phyloP scores from a whole-genome alignment of 1,140 invertebrate genomes.

The Drosophila tristis region DNA sequence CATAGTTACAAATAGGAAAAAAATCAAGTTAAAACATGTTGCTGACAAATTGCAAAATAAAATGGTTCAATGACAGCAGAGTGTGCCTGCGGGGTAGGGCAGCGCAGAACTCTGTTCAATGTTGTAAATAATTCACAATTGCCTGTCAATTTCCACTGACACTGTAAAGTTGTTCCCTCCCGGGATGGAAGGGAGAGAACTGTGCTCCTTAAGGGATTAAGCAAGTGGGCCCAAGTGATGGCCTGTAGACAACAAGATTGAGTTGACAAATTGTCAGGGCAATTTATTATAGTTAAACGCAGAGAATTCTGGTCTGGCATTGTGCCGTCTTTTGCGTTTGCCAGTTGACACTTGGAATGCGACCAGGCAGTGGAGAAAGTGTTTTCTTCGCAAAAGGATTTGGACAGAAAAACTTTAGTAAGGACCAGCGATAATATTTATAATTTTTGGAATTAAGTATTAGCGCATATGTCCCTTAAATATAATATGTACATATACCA shows the following conservation, averaged over 20 bases:
- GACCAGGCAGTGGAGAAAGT: neutral
- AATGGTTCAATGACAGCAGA: neutral
- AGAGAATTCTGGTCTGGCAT: neutral
- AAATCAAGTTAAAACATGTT: conserved; percentile 62
- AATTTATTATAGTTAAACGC: conserved; percentile 54
- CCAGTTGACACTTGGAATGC: neutral
- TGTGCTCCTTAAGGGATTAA: conserved; percentile 1
- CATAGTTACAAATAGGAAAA: neutral
- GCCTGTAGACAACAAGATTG: conserved; percentile 61
- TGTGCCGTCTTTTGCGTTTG: conserved; percentile 1
- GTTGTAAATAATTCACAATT: conserved; percentile 71
- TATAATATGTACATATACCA: too few relatives aligned
- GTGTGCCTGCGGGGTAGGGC: neutral
- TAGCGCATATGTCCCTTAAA: too few relatives aligned
- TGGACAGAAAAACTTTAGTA: too few relatives aligned
- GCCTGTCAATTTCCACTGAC: conserved; percentile 54
- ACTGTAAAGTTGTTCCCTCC: neutral
- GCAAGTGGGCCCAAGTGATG: conserved; percentile 6
- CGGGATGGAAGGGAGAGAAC: neutral
- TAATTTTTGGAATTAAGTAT: too few relatives aligned
- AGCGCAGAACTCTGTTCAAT: conserved; percentile 19
- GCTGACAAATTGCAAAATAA: conserved; percentile 59
- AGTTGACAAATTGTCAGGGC: conserved; percentile 57
- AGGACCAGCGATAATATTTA: too few relatives aligned
- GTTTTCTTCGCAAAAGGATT: too few relatives aligned